Percentiles rank a stretch among this genome's conserved stretches.
Evolutionary conservation across 2,113 vertebrate species (phyloP).

Genomic region (Hoplias malabaricus): DNA sequence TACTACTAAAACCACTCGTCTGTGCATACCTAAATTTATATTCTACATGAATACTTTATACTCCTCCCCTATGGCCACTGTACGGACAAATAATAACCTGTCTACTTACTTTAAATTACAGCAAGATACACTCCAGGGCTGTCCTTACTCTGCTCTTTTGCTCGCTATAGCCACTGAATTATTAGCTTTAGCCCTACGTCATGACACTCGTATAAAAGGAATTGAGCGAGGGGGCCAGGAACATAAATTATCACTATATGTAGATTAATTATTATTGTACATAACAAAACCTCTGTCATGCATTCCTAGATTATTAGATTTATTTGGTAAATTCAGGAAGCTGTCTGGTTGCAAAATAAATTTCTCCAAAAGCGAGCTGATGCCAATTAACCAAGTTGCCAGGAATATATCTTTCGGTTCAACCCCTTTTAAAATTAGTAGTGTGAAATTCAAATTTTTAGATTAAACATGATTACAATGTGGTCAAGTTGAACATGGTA

Average conservation of each 20-base stretch:
- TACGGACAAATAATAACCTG: slow-evolving; percentile 17
- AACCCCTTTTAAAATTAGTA: slow-evolving; percentile 4
- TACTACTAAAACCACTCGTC: too few species aligned
- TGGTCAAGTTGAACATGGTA: too few species aligned
- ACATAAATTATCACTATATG: background rate
- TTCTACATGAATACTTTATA: background rate
- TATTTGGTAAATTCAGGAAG: slow-evolving; percentile 6
- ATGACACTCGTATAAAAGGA: slow-evolving; percentile 13
- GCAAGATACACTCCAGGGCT: background rate
- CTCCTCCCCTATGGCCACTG: slow-evolving; percentile 3
- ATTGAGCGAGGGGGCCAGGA: background rate
- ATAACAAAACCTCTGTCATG: background rate
- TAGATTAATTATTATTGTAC: background rate
- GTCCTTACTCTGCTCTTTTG: background rate
- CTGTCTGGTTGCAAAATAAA: slow-evolving; percentile 20
- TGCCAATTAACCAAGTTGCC: background rate
- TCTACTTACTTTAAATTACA: slow-evolving; percentile 24
- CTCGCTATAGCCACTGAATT: background rate
- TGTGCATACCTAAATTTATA: background rate
- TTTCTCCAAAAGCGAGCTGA: slow-evolving; percentile 18
- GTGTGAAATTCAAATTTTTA: background rate
- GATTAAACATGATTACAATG: background rate
- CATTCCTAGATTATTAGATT: slow-evolving; percentile 6
- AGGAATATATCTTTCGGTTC: background rate
- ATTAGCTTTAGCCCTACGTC: slow-evolving; percentile 20